Base-by-base conservation (phyloP, 2,797 vertebrate genomes). In the Paguma larvata region DNA sequence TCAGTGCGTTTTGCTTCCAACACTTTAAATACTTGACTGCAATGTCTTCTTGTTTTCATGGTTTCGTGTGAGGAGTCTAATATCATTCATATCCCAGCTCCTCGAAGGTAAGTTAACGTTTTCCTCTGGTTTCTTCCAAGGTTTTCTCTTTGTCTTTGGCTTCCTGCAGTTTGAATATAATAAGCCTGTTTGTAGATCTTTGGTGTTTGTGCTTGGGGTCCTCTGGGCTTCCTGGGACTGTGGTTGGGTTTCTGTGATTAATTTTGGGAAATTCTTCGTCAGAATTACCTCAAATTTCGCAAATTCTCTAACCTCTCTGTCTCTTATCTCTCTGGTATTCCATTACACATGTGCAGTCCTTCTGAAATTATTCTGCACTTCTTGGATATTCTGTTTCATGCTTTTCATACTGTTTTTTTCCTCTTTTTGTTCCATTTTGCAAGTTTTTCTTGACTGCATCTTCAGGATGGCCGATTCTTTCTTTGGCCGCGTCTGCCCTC, bases 31-130 rank as follows among this genome's bases (percentile, higher is more conserved):
- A 21, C 41, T 34, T 7, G 32, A 5, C 51, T 13, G 34, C 2
- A 2, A 1, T n/a, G 27, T 18, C 51, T 41, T 23, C 32, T 2
- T 13, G 16, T 11, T 3, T 41, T 25, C 2, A 0, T 4, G 21
- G 30, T 13, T 67, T 6, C 38, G 6, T 51, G 4, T 3, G 70
- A 73, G 14, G 75, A 48, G 25, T 1, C 5, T 1, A 8, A 3
- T 3, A 5, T 5, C 6, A 16, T 4, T 34, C 15, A 9, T 2
- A 0, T 3, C 14, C 18, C 4, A 15, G 3, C 2, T 25, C 11
- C 5, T 32, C 1, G 2, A 12, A 5, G 6, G 0, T 0, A 1
- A 1, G 10, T 0, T 1, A 2, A 13, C 16, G 6, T 53, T 48
- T 30, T 9, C 1, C 16, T 14, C 44, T 59, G 0, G 4, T 12